Evolutionary conservation across 2,797 vertebrate genomes (phyloP).

Genomic region (Thalassophryne amazonica): DNA sequence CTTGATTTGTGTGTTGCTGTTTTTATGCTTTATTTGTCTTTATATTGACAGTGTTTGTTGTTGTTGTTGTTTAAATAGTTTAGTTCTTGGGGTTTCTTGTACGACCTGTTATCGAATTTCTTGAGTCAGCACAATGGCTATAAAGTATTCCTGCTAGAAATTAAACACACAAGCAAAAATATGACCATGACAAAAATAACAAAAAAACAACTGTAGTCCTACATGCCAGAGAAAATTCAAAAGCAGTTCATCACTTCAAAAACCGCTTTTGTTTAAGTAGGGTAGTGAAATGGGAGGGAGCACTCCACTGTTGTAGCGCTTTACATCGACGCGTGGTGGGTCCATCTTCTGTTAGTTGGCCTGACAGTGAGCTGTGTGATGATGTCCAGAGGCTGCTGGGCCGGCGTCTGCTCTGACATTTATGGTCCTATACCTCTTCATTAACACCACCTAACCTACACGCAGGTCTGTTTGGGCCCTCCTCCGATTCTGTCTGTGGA

Average conservation of each 20-base stretch:
- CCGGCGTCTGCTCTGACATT: conserved; percentile 85
- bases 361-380: conserved; percentile 79
- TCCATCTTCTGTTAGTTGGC: conserved; percentile 17
- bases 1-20: neutral
- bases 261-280: too few relatives aligned
- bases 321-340: conserved; percentile 7
- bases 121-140: too few relatives aligned
- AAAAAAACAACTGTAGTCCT: too few relatives aligned
- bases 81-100: too few relatives aligned
- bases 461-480: conserved; percentile 57
- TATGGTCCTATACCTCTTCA: conserved; percentile 87
- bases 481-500: conserved; percentile 47
- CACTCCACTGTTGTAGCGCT: neutral
- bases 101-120: too few relatives aligned
- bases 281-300: neutral
- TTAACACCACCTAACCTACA: conserved; percentile 87
- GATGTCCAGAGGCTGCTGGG: conserved; percentile 81
- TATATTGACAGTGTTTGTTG: neutral
- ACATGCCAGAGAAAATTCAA: too few relatives aligned
- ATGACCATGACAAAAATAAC: too few relatives aligned
- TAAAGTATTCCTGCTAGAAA: too few relatives aligned
- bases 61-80: neutral
- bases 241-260: too few relatives aligned
- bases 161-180: too few relatives aligned
- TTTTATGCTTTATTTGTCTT: neutral